A percentile compares a stretch with the other conserved stretches of the same genome.
phyloP scores from a whole-genome alignment of 2,888 invertebrate species.

The Amphimallon solstitiale region DNA sequence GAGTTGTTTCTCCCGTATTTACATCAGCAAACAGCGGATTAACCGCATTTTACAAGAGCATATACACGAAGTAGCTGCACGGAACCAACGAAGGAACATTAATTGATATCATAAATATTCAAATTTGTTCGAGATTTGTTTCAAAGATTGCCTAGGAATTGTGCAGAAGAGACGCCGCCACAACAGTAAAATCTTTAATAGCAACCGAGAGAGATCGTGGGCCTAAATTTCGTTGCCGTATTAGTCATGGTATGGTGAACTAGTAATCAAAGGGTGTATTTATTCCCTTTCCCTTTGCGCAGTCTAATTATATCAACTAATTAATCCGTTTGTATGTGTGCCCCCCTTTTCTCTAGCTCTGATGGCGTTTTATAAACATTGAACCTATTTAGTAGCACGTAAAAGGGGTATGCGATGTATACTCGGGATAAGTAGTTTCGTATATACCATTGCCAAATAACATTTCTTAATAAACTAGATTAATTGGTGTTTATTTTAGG shows the following conservation, averaged over 20 bases:
- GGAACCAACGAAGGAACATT: background rate
- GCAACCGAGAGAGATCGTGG: constrained; percentile 2
- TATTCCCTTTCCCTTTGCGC: constrained; percentile 20
- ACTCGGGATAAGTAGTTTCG: no score
- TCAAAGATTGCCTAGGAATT: constrained; percentile 6
- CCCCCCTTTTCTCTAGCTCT: background rate
- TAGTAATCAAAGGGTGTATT: constrained; percentile 34
- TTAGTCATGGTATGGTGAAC: constrained; percentile 27
- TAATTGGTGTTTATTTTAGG: no score
- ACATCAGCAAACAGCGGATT: background rate
- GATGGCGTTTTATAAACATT: constrained; percentile 18
- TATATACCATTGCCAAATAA: no score
- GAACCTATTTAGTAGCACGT: background rate
- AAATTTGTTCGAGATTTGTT: constrained; percentile 14
- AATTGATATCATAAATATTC: constrained; percentile 21
- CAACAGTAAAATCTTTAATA: constrained; percentile 31
- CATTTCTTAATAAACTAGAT: no score
- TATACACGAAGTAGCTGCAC: background rate
- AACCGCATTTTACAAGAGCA: background rate
- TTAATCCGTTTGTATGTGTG: constrained; percentile 31
- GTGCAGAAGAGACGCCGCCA: background rate
- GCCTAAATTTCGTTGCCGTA: constrained; percentile 6
- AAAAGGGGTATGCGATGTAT: no score
- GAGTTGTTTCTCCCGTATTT: background rate
- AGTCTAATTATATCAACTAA: constrained; percentile 30